Percentiles rank a stretch among this genome's conserved stretches.
phyloP scores from a whole-genome alignment of 2,113 vertebrate species.

The Perognathus longimembris region DNA sequence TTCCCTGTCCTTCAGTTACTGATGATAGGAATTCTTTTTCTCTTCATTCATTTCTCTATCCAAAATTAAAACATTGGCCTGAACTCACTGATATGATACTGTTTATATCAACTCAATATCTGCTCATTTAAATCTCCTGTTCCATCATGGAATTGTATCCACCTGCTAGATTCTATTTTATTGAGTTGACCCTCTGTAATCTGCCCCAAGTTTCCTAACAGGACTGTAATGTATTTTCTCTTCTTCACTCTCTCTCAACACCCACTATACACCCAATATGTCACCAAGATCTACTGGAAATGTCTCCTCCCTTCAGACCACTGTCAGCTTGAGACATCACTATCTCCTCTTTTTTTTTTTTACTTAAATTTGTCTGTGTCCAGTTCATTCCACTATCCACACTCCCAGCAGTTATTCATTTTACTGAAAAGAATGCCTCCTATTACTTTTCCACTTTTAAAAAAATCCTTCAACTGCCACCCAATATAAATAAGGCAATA shows the following conservation, averaged over 20 bases:
- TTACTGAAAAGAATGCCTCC: constrained; percentile 48
- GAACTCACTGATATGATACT: not conserved
- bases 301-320: not conserved
- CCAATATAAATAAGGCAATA: constrained; percentile 1
- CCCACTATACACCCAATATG: not conserved
- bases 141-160: not conserved
- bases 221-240: not conserved
- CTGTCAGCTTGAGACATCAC: not conserved
- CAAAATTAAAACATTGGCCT: constrained; percentile 30
- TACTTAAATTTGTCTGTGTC: not conserved
- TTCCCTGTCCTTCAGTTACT: not conserved
- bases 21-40: constrained; percentile 5
- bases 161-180: not conserved
- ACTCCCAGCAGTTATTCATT: not conserved
- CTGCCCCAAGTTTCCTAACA: not conserved
- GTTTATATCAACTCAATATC: not conserved
- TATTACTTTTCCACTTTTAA: constrained; percentile 1
- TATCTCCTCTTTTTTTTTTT: not conserved
- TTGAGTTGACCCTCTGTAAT: not conserved
- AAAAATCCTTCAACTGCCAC: constrained; percentile 2
- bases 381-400: constrained; percentile 10
- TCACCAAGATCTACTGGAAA: not conserved
- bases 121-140: not conserved
- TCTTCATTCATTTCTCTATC: not conserved
- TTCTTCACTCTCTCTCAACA: not conserved